Base-by-base conservation (phyloP, 2,888 invertebrate species). In the Junonia oenone region DNA sequence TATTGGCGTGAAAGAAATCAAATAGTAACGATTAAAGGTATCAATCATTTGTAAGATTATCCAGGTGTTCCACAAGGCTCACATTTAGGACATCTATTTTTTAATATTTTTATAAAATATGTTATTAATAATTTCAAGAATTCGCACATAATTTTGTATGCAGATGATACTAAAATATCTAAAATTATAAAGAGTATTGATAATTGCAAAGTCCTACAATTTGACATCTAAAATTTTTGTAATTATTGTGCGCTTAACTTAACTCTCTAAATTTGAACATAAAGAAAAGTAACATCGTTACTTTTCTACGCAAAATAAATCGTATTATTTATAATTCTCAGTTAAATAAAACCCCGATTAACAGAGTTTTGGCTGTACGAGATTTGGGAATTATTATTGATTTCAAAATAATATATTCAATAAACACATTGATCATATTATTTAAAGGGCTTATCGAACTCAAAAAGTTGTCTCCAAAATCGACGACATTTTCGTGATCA, bases 291-390 rank as follows among this genome's bases (percentile, higher is more conserved):
- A 22, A 22, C 3, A 19, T 45, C 13, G 22, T 45, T 11, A 45
- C 45, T 2, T 45, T 45, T 26, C n/a, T 26, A 19, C 19, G 45
- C 19, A 45, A 45, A 26, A 45, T 22, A 19, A 45, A 19, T n/a
- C 45, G 22, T 2, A 45, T 45, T 1, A 45, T 45, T 45, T 22
- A 26, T 19, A 26, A 45, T 45, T 45, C 19, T 45, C 26, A 45
- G 8, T 26, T 54, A 49, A 52, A 22, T 51, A 43, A 43, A 35
- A 29, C 19, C 45, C 45, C 26, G 45, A 45, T 45, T 26, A 26
- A 19, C n/a, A 45, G 45, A 26, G 45, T 45, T 19, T 8, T 11
- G 22, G 45, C 19, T 19, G 11, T 45, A 26, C 45, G 45, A 8
- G 45, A 45, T n/a, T 26, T 45, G 45, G 45, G 45, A 45, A n/a